Percentiles rank a stretch among this genome's conserved stretches.
Conservation (phyloP, 2,113 vertebrate genomes). For the Ageneiosus marmoratus region DNA sequence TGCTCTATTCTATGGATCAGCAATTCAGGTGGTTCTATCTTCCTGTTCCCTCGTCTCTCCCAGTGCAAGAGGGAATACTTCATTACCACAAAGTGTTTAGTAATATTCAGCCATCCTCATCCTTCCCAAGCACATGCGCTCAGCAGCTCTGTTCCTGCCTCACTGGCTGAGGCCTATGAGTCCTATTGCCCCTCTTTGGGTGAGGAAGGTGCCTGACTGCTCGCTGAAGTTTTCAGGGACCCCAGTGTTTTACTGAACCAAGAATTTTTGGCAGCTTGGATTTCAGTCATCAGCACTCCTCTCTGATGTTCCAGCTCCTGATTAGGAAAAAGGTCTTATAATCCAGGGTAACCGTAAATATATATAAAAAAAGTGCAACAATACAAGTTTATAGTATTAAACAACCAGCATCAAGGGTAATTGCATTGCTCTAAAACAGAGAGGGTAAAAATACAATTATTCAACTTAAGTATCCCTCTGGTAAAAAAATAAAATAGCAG, state of each 20-base stretch:
- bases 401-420: background rate
- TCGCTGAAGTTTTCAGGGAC: conserved; percentile 91
- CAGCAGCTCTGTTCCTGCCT: background rate
- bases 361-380: background rate
- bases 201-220: conserved; percentile 79
- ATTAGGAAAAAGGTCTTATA: conserved; percentile 27
- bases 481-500: background rate
- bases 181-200: conserved; percentile 75
- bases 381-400: background rate
- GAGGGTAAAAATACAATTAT: background rate
- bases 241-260: conserved; percentile 99
- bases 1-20: background rate
- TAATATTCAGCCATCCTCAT: conserved; percentile 52
- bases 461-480: background rate
- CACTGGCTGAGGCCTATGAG: background rate
- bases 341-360: background rate
- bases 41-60: background rate
- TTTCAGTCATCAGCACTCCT: conserved; percentile 94
- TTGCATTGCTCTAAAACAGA: background rate
- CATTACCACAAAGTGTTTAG: conserved; percentile 54
- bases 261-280: conserved; percentile 98
- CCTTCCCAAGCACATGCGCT: conserved; percentile 1
- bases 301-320: conserved; percentile 97
- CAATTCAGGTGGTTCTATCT: conserved; percentile 10
- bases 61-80: conserved; percentile 68